Evolutionary conservation across 92 coral and sea anemone genomes (phyloP).

Genomic region (Siderastrea siderea): DNA sequence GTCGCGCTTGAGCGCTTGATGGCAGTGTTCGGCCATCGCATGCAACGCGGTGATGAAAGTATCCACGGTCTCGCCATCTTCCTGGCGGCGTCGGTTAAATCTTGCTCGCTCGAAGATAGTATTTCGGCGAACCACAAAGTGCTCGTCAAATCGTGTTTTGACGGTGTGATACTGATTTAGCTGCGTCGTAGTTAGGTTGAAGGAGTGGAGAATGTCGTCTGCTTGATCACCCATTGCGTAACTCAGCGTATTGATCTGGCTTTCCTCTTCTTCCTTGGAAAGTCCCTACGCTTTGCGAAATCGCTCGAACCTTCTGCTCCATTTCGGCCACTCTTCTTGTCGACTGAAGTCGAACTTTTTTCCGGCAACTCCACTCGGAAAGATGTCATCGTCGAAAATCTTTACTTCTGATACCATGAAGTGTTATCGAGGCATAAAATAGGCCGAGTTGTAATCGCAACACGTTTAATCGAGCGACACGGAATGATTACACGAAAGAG

Average conservation of each 20-base stretch:
- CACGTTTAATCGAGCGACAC: no score
- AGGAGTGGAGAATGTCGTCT: constrained; percentile 58
- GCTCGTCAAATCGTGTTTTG: constrained; percentile 37
- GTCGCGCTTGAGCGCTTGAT: constrained; percentile 54
- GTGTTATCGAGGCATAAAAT: constrained; percentile 11
- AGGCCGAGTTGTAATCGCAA: no score
- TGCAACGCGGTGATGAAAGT: constrained; percentile 45
- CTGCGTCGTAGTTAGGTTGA: constrained; percentile 56
- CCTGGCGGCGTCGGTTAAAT: constrained; percentile 49
- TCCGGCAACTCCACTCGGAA: constrained; percentile 54
- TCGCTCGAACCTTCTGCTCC: constrained; percentile 59
- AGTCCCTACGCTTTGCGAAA: constrained; percentile 55
- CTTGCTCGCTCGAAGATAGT: constrained; percentile 59
- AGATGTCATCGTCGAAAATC: constrained; percentile 48
- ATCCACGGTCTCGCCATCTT: constrained; percentile 58
- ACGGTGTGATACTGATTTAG: constrained; percentile 31
- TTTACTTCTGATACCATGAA: constrained; percentile 64
- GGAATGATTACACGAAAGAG: background rate
- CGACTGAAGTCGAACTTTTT: constrained; percentile 47
- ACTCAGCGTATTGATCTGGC: constrained; percentile 47
- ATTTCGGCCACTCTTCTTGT: constrained; percentile 55
- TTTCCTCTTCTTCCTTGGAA: constrained; percentile 36
- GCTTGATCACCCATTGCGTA: constrained; percentile 64
- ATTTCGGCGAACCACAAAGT: constrained; percentile 52
- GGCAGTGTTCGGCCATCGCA: constrained; percentile 56